Evolutionary conservation across 2,888 invertebrate genomes (phyloP), one percentile per base, ranked within the genome.

Genomic region (Nowickia ferox): DNA sequence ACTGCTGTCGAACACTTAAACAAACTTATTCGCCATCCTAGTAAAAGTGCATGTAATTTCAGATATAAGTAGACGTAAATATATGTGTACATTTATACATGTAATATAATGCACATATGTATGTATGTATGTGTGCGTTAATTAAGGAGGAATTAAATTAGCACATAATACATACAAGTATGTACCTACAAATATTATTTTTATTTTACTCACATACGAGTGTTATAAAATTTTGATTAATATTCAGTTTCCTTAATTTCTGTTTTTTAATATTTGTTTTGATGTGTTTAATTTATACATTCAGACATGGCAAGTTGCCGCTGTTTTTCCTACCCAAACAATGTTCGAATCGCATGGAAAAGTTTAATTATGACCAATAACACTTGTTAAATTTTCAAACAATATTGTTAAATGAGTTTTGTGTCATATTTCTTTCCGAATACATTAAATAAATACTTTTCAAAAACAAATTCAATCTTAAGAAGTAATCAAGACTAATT

Each of bases 121-220:
- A 40, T 44, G 40, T 22, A 3, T 79, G 42, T 19, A 11, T 68
- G 84, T 74, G 46, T 76, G 63, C 51, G 42, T 42, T 77, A 77
- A 65, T 83, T 83, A 77, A 77, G 83, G 75, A 83, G 83, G 79
- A 86, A 86, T 86, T 76, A 83, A 86, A 83, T 83, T 86, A 83
- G 78, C 86, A 83, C 86, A 83, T 65, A 79, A 79, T 79, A 75
- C 77, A 66, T 65, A 71, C 55, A 42, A 53, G 9, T 44, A 11
- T 30, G 22, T 59, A 59, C 57, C 13, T 59, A 66, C 51, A 13
- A 40, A n/a, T 42, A 76, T 40, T 65, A 63, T 22, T 65, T 55
- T 55, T 15, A 4, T 55, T 53, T 59, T 66, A 40, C 42, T 22
- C 22, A 44, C 10, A 55, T 80, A 65, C 30, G 30, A 30, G 30